Evolutionary conservation across 2,113 vertebrate genomes (phyloP), one percentile per base, ranked within the genome.

Genomic region (Aythya baeri): DNA sequence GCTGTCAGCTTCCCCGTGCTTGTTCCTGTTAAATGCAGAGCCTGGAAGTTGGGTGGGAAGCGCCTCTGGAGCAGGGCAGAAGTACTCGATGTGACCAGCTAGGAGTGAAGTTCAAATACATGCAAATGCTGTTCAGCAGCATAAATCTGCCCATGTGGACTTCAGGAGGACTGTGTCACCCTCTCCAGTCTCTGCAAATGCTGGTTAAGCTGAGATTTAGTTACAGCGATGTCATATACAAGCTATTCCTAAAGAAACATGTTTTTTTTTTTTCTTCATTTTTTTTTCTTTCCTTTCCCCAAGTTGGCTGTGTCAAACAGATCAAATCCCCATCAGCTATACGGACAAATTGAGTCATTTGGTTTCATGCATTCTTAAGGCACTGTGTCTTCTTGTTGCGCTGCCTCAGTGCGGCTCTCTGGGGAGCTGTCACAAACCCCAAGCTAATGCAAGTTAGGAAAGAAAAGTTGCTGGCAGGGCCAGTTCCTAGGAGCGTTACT

Each of bases 381-480:
- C 62, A 9, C 55, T 29, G 38, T 67, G 62, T 86, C 76, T 87
- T 84, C 90, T 70, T 86, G 66, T 83, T 93, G 73, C 68, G 93
- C 80, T 93, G 90, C 83, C 90, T 91, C 62, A 78, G 77, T 1
- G 0, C 70, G 2, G 0, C 83, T 91, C 90, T 94, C 93, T 71
- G 66, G 90, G 80, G 90, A 93, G 32, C 80, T 82, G 83, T 92
- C 86, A 86, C 73, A 84, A 78, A 88, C 87, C 61, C 77, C 83
- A 65, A 68, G 83, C 73, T 86, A 67, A 77, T 79, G 73, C 80
- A 79, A 93, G 73, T 88, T 83, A 72, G 79, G 91, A 85, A 88
- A 90, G 83, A 81, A 86, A 89, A 94, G 65, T 41, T 92, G 58
- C 90, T 97, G 90, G 92, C 93, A 79, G 77, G 83, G 25, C 65